Evolutionary conservation across 1,140 invertebrate species (phyloP).

Genomic region (Trypoxylus dichotomus): DNA sequence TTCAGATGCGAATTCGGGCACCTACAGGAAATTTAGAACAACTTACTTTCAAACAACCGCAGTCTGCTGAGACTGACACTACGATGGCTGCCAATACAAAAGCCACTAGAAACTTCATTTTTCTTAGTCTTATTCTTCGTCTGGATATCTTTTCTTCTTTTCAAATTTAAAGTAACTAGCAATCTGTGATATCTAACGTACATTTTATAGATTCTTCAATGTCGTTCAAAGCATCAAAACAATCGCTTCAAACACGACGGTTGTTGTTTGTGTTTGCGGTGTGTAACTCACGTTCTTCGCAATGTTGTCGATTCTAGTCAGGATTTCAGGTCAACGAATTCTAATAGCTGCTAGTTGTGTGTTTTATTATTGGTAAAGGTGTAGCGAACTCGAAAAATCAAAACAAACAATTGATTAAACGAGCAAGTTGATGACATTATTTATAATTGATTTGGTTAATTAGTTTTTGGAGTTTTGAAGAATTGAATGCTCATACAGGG

Average conservation of each 20-base stretch:
- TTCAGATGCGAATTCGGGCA: not conserved
- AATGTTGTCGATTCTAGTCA: not conserved
- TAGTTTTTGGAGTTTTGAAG: too few species aligned
- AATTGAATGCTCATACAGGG: too few species aligned
- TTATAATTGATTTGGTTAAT: too few species aligned
- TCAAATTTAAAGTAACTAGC: not conserved
- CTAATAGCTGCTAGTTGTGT: not conserved
- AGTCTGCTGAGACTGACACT: not conserved
- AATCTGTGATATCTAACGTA: not conserved
- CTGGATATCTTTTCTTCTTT: not conserved
- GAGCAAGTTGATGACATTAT: not conserved
- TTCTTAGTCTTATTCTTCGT: not conserved
- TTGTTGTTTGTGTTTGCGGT: not conserved
- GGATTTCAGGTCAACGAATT: not conserved
- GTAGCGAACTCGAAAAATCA: not conserved
- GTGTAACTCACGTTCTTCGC: not conserved
- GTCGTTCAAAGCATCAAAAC: not conserved
- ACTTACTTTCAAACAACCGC: slow-evolving; percentile 21
- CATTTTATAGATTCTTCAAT: slow-evolving; percentile 1
- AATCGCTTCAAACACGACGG: not conserved
- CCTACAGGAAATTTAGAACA: not conserved
- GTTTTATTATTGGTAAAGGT: not conserved
- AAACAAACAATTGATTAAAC: not conserved
- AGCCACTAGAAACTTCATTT: not conserved
- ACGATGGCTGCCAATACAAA: not conserved